Conservation (phyloP, 2,888 invertebrate genomes). For the Brachypalpus laphriformis region DNA sequence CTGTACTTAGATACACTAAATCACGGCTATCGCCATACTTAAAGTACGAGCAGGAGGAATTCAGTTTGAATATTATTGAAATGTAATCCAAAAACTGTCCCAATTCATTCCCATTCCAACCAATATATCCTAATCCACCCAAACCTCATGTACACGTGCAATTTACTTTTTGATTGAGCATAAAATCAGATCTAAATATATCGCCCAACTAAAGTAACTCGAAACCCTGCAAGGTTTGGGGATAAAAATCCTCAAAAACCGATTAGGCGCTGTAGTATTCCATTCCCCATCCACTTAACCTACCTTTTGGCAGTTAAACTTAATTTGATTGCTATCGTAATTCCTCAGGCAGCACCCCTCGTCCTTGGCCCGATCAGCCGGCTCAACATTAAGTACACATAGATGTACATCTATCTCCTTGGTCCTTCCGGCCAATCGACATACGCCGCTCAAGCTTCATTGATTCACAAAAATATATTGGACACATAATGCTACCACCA, state of each 20-base stretch:
- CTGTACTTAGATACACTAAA: too few relatives aligned
- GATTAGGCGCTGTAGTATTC: slow-evolving; percentile 58
- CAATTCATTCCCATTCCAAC: neutral
- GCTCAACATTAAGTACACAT: slow-evolving; percentile 66
- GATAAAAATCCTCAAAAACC: slow-evolving; percentile 48
- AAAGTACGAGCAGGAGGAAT: too few relatives aligned
- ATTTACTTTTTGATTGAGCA: slow-evolving; percentile 46
- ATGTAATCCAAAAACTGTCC: too few relatives aligned
- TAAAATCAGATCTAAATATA: slow-evolving; percentile 42
- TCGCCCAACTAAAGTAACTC: slow-evolving; percentile 33
- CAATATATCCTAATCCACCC: slow-evolving; percentile 14
- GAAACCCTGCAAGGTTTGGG: slow-evolving; percentile 7
- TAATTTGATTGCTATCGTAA: slow-evolving; percentile 75
- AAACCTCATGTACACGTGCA: slow-evolving; percentile 31
- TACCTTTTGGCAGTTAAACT: slow-evolving; percentile 74
- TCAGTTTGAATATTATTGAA: too few relatives aligned
- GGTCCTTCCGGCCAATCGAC: slow-evolving; percentile 73
- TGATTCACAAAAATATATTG: slow-evolving; percentile 73
- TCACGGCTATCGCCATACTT: too few relatives aligned
- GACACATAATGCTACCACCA: slow-evolving; percentile 67
- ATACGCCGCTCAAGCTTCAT: slow-evolving; percentile 72
- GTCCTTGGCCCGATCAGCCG: slow-evolving; percentile 47
- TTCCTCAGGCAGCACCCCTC: slow-evolving; percentile 23
- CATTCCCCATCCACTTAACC: slow-evolving; percentile 41
- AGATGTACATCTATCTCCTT: slow-evolving; percentile 50